Conservation (phyloP, 2,797 vertebrate species). For the Clarias pachynema region DNA sequence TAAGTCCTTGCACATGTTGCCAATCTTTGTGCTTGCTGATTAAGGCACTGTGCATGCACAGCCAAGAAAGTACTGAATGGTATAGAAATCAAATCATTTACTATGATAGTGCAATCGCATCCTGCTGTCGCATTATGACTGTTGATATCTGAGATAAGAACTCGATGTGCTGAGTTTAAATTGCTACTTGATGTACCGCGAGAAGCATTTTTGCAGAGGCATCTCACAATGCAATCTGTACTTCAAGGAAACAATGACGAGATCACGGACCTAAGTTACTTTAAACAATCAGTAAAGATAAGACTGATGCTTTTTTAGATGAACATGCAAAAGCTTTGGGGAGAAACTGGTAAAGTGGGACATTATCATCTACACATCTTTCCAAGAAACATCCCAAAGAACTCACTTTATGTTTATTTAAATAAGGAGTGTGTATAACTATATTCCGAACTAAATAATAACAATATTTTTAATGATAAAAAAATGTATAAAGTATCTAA, state of each 20-base stretch:
- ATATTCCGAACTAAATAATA: neutral
- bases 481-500: neutral
- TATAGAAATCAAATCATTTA: neutral
- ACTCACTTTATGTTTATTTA: neutral
- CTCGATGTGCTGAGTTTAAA: neutral
- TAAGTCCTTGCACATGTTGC: neutral
- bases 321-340: neutral
- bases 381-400: neutral
- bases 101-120: neutral
- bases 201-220: constrained; percentile 37
- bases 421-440: neutral
- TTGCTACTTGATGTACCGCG: constrained; percentile 29
- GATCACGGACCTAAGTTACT: constrained; percentile 11
- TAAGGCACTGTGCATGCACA: neutral
- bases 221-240: constrained; percentile 54
- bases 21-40: neutral
- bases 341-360: neutral
- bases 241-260: constrained; percentile 2
- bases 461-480: neutral
- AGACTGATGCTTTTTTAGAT: neutral
- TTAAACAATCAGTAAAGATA: neutral
- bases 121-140: neutral
- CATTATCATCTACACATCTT: neutral
- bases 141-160: neutral
- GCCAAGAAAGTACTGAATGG: neutral